Base-by-base conservation (phyloP, 2,888 invertebrate genomes). In the Drosophila nigritarsus region DNA sequence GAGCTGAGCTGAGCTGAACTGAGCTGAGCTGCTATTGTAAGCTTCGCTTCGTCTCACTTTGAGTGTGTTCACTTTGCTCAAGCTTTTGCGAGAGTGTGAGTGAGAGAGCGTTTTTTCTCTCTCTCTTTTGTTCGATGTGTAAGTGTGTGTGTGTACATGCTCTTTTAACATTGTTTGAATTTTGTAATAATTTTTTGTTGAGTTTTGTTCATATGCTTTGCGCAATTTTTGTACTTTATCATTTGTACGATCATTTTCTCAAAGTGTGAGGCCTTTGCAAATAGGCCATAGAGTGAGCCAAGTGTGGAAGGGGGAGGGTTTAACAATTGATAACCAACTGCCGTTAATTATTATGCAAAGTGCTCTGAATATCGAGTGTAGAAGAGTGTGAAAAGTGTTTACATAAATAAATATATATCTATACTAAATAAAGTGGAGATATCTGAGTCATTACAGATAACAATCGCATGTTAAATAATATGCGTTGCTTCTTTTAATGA, bases 281-380 rank as follows among this genome's bases (percentile, higher is more conserved):
- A 80, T 80, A 80, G 76, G 68, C 67, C 67, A 62, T 38, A 60
- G 36, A 15, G 5, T 15, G 15, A 38, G 30, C 13, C 5, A 32
- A 40, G 24, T 15, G 24, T 15, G 20, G 45, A 40, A n/a, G 6
- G 34, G n/a, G 29, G 59, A 27, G 36, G 48, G 53, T 13, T n/a
- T 18, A 56, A 15, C 34, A 62, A 75, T 65, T 76, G 71, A 75
- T 63, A 76, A 75, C 62, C 71, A 75, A 71, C 75, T 66, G 63
- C 40, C 55, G 75, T 75, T 81, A 81, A 82, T 76, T 70, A 82
- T 87, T 84, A 87, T 75, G 82, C 82, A 87, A 84, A 84, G 69
- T 75, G 70, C 70, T 61, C 66, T 63, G 51, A 64, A 71, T 64
- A 75, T 71, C 65, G 55, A 63, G 62, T 66, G 62, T 71, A 18